Percentiles rank a stretch among this genome's conserved stretches.
Evolutionary conservation across 2,888 invertebrate genomes (phyloP).

Genomic region (Acleris literana): DNA sequence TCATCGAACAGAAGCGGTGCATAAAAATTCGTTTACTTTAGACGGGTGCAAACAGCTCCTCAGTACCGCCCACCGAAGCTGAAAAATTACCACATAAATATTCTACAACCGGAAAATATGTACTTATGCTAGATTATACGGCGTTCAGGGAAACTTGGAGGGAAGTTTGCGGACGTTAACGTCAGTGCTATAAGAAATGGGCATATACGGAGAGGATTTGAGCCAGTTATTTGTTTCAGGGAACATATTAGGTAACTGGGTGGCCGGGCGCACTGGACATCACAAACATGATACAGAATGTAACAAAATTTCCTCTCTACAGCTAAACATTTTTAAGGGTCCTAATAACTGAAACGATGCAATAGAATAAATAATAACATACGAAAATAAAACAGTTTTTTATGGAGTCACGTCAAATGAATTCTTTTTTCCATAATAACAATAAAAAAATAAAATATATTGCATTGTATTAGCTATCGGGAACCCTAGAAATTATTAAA

Average conservation of each 20-base stretch:
- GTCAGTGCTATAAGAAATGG: slow-evolving; percentile 18
- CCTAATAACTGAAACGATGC: no score
- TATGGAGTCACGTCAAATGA: no score
- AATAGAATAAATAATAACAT: no score
- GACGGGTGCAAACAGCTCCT: slow-evolving; percentile 67
- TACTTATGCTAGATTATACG: slow-evolving; percentile 30
- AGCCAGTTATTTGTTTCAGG: slow-evolving; percentile 1
- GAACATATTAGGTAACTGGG: background rate
- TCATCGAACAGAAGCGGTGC: slow-evolving; percentile 67
- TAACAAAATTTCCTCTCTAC: no score
- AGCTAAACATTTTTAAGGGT: no score
- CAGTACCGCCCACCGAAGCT: slow-evolving; percentile 82
- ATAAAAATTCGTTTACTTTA: slow-evolving; percentile 78
- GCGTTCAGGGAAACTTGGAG: slow-evolving; percentile 28
- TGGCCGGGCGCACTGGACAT: background rate
- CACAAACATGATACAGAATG: no score
- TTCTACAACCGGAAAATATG: slow-evolving; percentile 46
- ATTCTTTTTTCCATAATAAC: no score
- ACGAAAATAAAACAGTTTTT: no score
- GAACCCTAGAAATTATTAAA: no score
- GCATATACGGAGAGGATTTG: slow-evolving; percentile 10
- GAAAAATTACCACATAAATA: slow-evolving; percentile 54
- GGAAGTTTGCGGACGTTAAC: slow-evolving; percentile 18
- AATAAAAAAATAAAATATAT: no score
- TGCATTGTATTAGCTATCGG: no score